phyloP scores from a whole-genome alignment of 1,140 invertebrate species.

The Cotesia vestalis region DNA sequence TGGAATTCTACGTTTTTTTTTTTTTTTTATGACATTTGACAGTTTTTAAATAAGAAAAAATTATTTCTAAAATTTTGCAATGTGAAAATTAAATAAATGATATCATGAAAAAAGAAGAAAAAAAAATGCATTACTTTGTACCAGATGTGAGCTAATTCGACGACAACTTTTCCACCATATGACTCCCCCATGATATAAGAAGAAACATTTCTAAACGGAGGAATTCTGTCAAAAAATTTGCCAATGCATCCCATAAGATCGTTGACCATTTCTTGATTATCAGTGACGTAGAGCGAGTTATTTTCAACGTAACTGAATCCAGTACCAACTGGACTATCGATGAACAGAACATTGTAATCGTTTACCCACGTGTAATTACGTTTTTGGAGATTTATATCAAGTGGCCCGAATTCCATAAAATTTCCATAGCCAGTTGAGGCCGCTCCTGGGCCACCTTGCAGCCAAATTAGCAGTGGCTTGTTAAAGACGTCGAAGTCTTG shows the following conservation, averaged over 20 bases:
- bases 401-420: constrained; percentile 79
- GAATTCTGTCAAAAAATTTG: constrained; percentile 70
- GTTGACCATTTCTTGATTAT: constrained; percentile 76
- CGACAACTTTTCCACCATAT: constrained; percentile 90
- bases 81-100: too few species aligned
- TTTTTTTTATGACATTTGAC: too few species aligned
- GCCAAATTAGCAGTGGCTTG: constrained; percentile 79
- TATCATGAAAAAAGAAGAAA: too few species aligned
- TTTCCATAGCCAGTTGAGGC: constrained; percentile 82
- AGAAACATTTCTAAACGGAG: constrained; percentile 75
- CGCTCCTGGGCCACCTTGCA: constrained; percentile 79
- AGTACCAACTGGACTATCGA: constrained; percentile 89
- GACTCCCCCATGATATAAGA: constrained; percentile 87
- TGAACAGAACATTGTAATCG: constrained; percentile 82
- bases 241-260: constrained; percentile 79
- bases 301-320: constrained; percentile 84
- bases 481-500: constrained; percentile 63
- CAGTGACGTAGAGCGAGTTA: constrained; percentile 67
- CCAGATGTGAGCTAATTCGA: constrained; percentile 76
- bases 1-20: too few species aligned
- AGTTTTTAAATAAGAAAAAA: too few species aligned
- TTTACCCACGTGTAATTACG: constrained; percentile 81
- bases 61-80: too few species aligned
- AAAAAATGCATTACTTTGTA: constrained; percentile 64
- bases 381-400: constrained; percentile 71